Percentiles rank a stretch among this genome's conserved stretches.
Evolutionary conservation across 2,797 vertebrate genomes (phyloP).

Genomic region (Gallinago stenura): DNA sequence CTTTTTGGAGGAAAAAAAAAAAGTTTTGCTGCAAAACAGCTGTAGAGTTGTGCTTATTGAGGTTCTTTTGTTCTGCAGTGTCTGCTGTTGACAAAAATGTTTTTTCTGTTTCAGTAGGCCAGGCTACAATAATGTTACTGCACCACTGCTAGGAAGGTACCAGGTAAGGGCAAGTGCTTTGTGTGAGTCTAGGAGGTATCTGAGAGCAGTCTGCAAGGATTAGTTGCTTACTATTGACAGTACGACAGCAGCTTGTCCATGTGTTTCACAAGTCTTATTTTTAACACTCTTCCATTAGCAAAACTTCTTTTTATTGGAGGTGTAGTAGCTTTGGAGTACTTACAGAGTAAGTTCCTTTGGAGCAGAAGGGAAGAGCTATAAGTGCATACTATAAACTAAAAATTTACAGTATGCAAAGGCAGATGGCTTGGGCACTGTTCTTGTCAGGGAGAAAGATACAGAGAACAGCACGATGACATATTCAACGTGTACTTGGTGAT

Average conservation of each 20-base stretch:
- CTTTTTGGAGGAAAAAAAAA: background rate
- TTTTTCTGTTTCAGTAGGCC: background rate
- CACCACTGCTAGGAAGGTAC: background rate
- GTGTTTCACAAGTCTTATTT: background rate
- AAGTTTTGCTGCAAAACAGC: background rate
- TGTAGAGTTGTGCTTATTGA: background rate
- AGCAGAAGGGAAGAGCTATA: background rate
- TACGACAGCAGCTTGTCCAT: background rate
- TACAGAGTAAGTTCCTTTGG: background rate
- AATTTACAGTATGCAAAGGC: background rate
- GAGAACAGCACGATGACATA: background rate
- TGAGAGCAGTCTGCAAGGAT: background rate
- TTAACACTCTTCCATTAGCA: background rate
- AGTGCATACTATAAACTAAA: background rate
- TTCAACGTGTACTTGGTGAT: rapidly evolving
- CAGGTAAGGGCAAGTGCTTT: background rate
- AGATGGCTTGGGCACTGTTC: background rate
- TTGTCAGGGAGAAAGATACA: background rate
- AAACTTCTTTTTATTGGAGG: background rate
- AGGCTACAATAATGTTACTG: background rate
- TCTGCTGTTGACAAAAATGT: background rate
- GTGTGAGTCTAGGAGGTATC: background rate
- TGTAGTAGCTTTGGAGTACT: background rate
- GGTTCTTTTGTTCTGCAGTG: background rate
- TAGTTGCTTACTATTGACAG: rapidly evolving